A percentile compares a stretch with the other conserved stretches of the same genome.
Conservation (phyloP, 1,140 invertebrate genomes). For the Euglossa dilemma region DNA sequence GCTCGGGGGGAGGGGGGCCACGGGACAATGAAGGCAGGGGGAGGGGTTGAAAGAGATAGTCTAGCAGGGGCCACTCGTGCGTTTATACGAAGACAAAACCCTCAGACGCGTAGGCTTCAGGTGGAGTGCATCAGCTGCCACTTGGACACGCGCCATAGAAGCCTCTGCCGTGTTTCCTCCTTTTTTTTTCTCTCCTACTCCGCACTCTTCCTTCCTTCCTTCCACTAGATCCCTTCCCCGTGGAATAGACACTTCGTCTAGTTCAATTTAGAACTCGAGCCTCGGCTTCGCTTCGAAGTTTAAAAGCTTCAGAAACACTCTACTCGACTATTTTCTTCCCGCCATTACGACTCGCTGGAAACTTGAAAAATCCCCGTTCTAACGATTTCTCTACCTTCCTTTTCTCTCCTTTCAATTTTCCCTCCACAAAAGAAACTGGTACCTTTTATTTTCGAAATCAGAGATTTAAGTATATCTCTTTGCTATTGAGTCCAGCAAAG, state of each 20-base stretch:
- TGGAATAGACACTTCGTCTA: not conserved
- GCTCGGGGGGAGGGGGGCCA: not conserved
- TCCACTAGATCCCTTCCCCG: not conserved
- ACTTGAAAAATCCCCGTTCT: not conserved
- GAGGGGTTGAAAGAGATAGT: constrained; percentile 39
- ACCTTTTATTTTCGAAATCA: too few species aligned
- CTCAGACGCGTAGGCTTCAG: constrained; percentile 68
- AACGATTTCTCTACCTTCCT: too few species aligned
- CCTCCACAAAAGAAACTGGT: too few species aligned
- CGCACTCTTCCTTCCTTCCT: constrained; percentile 21
- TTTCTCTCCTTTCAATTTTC: too few species aligned
- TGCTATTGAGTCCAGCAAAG: too few species aligned
- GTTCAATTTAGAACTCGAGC: not conserved
- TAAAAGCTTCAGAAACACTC: not conserved
- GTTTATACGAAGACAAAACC: constrained; percentile 70
- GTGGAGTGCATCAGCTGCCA: constrained; percentile 73
- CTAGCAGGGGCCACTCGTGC: constrained; percentile 52
- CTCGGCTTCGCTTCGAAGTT: not conserved
- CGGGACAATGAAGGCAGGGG: constrained; percentile 15
- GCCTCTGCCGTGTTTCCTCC: constrained; percentile 45
- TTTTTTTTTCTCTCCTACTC: not conserved
- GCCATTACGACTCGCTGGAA: not conserved
- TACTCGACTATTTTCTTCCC: not conserved
- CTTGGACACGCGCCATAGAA: constrained; percentile 78
- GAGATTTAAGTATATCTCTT: too few species aligned